Conservation (phyloP, 2,113 vertebrate species). For the Rhombomys opimus region DNA sequence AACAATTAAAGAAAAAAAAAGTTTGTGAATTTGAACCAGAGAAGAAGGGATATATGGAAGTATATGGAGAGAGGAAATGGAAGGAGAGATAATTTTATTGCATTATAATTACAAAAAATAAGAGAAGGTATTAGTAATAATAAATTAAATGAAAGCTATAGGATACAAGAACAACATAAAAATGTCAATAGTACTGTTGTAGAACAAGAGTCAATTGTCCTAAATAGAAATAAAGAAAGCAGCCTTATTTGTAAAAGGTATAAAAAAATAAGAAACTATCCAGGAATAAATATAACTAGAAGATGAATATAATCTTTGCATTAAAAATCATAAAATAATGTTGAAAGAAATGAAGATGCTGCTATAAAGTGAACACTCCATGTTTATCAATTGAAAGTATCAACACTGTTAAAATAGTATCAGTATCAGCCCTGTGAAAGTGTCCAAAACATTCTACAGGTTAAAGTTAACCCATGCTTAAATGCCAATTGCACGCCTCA, state of each 20-base stretch:
- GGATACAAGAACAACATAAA: background rate
- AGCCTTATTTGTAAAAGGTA: background rate
- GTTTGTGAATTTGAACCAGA: background rate
- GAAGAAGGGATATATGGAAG: background rate
- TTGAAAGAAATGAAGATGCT: background rate
- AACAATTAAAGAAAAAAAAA: background rate
- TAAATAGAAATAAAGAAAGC: background rate
- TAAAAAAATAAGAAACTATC: background rate
- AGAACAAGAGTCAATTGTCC: background rate
- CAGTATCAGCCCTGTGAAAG: background rate
- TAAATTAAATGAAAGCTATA: background rate
- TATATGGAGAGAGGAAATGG: background rate
- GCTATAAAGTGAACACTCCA: background rate
- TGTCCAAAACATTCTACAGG: background rate
- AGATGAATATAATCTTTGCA: background rate
- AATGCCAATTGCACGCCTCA: background rate
- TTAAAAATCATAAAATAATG: background rate
- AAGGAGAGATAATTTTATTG: background rate
- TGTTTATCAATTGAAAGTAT: background rate
- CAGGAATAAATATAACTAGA: background rate
- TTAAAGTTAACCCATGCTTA: background rate
- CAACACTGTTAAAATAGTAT: background rate
- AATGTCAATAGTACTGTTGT: background rate
- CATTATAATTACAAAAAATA: background rate
- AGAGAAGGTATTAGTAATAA: background rate